These are phyloP conservation scores for Tychaedon coryphoeus DNA, from an alignment of 2,113 vertebrate species.

Conservation along the genomic window DNA sequence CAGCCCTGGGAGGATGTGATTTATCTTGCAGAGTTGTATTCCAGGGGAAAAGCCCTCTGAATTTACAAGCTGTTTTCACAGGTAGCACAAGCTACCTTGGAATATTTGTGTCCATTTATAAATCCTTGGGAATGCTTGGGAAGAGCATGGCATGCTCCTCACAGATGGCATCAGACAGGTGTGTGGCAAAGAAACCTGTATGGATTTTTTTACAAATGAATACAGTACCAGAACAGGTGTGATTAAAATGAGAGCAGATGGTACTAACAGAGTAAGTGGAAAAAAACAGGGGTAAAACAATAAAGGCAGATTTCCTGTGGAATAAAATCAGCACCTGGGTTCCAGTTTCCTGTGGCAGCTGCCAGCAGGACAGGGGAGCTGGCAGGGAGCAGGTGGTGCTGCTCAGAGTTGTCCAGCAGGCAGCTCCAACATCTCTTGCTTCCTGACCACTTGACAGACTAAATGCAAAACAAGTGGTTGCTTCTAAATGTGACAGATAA, in stretches of 20 bases:
- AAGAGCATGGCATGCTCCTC: background rate
- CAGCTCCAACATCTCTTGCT: background rate
- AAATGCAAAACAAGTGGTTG: background rate
- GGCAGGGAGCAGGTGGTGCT: background rate
- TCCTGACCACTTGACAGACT: background rate
- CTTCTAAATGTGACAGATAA: background rate
- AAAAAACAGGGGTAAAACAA: background rate
- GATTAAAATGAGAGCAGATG: background rate
- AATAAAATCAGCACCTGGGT: background rate
- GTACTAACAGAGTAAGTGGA: background rate
- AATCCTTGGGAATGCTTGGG: background rate
- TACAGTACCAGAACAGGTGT: background rate
- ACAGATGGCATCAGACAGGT: background rate
- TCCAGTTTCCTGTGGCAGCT: conserved; percentile 13
- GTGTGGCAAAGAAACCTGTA: background rate
- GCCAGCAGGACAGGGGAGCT: background rate
- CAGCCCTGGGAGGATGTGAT: background rate
- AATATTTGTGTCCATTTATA: background rate
- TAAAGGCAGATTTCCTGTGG: conserved; percentile 6
- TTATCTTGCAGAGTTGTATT: background rate
- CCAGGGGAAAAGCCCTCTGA: background rate
- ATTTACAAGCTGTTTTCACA: background rate
- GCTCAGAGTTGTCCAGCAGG: background rate
- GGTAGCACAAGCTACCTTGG: background rate
- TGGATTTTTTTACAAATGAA: background rate